Percentiles rank a stretch among this genome's conserved stretches.
Conservation (phyloP, 2,888 invertebrate species). For the Euzetes globulus region DNA sequence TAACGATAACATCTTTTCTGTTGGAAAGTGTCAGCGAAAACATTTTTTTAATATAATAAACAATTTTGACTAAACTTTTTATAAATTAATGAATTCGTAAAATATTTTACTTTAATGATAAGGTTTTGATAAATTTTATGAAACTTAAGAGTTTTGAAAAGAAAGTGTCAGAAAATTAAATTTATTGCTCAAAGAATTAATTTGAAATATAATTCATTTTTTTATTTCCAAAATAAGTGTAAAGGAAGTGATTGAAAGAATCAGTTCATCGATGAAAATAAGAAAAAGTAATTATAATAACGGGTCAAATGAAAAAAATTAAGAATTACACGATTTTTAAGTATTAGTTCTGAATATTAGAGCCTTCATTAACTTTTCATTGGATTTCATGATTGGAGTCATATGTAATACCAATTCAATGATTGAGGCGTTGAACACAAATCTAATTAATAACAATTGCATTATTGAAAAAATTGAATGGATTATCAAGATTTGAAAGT, state of each 20-base stretch:
- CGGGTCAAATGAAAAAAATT: not conserved
- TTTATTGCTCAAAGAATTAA: not conserved
- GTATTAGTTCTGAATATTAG: no score
- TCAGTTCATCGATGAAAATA: not conserved
- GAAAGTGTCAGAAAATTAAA: not conserved
- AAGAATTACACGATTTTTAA: no score
- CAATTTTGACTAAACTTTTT: not conserved
- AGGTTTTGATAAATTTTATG: not conserved
- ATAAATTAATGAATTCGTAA: not conserved
- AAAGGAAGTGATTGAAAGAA: not conserved
- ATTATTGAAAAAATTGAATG: no score
- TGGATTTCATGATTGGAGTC: no score
- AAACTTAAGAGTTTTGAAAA: not conserved
- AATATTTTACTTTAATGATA: not conserved
- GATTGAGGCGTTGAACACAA: no score
- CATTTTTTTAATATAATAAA: not conserved
- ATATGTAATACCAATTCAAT: no score
- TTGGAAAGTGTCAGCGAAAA: no score
- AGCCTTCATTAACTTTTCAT: no score
- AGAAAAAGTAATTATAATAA: not conserved
- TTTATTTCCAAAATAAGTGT: not conserved
- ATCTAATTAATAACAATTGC: no score
- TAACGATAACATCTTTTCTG: no score
- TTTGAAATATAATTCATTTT: not conserved
- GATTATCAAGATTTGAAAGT: no score